phyloP scores from a whole-genome alignment of 2,888 invertebrate species.

The Melieria crassipennis region DNA sequence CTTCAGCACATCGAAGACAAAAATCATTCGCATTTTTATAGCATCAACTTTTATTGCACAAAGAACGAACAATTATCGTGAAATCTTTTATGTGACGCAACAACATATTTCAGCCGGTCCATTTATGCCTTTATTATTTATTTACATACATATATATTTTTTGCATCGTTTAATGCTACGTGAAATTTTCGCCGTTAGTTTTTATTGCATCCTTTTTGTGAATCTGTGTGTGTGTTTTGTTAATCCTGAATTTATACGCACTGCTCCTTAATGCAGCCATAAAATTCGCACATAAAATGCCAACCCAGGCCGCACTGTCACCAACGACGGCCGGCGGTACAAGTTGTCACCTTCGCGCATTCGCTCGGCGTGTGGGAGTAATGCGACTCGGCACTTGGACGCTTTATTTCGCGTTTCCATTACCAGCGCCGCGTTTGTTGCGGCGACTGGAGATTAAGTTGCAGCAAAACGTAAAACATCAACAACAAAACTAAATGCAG shows the following conservation, averaged over 20 bases:
- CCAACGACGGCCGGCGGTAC: background rate
- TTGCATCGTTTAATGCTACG: background rate
- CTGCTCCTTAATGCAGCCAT: conserved; percentile 32
- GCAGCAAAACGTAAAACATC: conserved; percentile 20
- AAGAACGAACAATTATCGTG: too few species aligned
- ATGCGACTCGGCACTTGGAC: conserved; percentile 12
- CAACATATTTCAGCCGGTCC: background rate
- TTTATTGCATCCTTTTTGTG: background rate
- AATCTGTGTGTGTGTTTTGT: background rate
- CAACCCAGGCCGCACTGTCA: conserved; percentile 17
- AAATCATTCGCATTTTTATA: too few species aligned
- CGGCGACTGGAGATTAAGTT: conserved; percentile 26
- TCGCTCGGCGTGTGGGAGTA: conserved; percentile 32
- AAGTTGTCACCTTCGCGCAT: conserved; percentile 2
- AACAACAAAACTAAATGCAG: conserved; percentile 9
- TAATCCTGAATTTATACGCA: conserved; percentile 29
- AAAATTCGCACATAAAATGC: conserved; percentile 33
- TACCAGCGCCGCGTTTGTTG: background rate
- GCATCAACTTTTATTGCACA: too few species aligned
- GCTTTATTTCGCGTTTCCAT: too few species aligned
- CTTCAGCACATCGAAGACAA: too few species aligned
- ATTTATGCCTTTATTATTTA: conserved; percentile 30
- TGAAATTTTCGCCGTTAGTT: background rate
- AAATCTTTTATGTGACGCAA: too few species aligned
- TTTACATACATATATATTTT: conserved; percentile 17